Percentiles rank a stretch among this genome's conserved stretches.
Evolutionary conservation across 2,797 vertebrate genomes (phyloP).

Genomic region (Steatocranus sp.): DNA sequence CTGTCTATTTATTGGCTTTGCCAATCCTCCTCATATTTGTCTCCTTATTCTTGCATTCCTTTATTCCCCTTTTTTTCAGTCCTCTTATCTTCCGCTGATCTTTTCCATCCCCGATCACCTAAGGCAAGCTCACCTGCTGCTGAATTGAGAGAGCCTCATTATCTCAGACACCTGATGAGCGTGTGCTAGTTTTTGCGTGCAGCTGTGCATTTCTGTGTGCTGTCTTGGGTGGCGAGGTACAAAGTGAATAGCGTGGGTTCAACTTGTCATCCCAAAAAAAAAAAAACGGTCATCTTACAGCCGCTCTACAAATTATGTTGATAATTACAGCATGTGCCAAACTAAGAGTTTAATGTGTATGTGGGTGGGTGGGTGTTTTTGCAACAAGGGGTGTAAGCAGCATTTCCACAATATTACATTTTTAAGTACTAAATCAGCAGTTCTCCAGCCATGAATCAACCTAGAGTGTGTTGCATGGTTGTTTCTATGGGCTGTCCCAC

Average conservation of each 20-base stretch:
- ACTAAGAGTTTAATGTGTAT: not conserved
- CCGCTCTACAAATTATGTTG: constrained; percentile 23
- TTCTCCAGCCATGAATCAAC: constrained; percentile 3
- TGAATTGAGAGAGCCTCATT: constrained; percentile 32
- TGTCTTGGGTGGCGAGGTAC: not conserved
- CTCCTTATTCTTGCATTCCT: constrained; percentile 26
- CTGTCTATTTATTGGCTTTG: constrained; percentile 36
- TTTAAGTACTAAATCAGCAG: not conserved
- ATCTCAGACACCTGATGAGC: constrained; percentile 34
- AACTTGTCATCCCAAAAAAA: not conserved
- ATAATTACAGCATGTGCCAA: constrained; percentile 5
- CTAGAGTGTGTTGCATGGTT: not conserved
- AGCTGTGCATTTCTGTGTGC: not conserved
- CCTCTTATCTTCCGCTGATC: constrained; percentile 37
- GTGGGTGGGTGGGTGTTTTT: not conserved
- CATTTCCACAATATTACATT: constrained; percentile 16
- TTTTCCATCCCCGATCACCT: constrained; percentile 41
- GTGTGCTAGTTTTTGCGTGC: not conserved
- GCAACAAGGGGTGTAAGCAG: not conserved
- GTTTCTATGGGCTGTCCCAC: not conserved
- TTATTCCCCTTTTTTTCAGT: not conserved
- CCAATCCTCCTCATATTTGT: constrained; percentile 10
- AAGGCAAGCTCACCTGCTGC: constrained; percentile 41
- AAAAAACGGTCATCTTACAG: constrained; percentile 5
- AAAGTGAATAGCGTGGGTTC: not conserved